Base-by-base conservation (phyloP, 2,797 vertebrate species). In the Acanthurus leucopareius region DNA sequence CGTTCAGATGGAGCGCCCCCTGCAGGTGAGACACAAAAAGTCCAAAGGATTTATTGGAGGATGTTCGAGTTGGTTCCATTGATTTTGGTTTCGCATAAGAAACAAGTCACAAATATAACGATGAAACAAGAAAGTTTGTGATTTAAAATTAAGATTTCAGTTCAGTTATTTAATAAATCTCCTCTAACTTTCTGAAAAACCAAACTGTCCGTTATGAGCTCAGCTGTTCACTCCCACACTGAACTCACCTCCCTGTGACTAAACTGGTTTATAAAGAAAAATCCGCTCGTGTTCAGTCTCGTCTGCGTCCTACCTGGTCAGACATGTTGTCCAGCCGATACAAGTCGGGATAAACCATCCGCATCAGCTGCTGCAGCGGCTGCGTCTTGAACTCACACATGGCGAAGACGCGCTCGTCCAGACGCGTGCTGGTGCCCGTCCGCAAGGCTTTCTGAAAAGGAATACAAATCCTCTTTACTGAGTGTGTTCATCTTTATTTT, bases 331-430 rank as follows among this genome's bases (percentile, higher is more conserved):
- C 98, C 92, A 99, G 95, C 68, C 97, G 94, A 92, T 99, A 99
- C 66, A 99, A 92, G 88, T 97, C 97, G 1, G 98, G 97, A 84
- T 99, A 97, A 79, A 99, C 95, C 94, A 97, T 96, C 15, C 95
- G 95, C 96, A 99, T 98, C 61, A 98, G 92, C 82, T 98, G 96
- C 92, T 95, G 93, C 66, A 99, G 94, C 2, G 98, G 98, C 91
- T 97, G 97, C 79, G 95, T 96, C 95, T 99, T 99, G 72, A 99
- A 97, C 93, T 99, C 97, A 45, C 98, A 99, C 98, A 99, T 99
- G 65, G 97, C 96, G 51, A 97, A 98, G 5, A 99, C 96, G 0
- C 98, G 96, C 84, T 99, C 98, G 73, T 99, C 98, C 91, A 99
- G 92, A 38, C 97, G 96, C 0, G 97, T 99, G 86, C 97, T 98